Conservation (phyloP, 2,888 invertebrate genomes). For the Lypha dubia region DNA sequence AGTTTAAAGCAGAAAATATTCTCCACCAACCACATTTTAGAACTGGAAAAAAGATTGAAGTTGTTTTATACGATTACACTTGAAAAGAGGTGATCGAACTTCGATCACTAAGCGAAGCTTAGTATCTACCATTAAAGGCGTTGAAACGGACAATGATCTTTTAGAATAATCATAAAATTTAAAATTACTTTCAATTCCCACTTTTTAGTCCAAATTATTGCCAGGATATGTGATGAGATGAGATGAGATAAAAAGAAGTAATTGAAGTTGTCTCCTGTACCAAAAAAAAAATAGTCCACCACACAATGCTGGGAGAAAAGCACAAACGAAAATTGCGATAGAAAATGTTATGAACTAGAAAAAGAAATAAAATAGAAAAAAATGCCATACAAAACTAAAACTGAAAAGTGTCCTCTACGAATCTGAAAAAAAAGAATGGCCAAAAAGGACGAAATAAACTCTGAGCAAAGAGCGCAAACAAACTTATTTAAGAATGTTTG, state of each 20-base stretch:
- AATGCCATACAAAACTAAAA: no score
- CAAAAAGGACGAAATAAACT: not conserved
- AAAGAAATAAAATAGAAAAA: constrained; percentile 34
- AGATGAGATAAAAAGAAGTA: constrained; percentile 43
- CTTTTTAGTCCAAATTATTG: constrained; percentile 25
- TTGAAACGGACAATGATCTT: no score
- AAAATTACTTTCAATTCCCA: no score
- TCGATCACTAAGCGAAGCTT: no score
- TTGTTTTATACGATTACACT: no score
- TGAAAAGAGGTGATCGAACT: no score
- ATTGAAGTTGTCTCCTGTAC: constrained; percentile 12
- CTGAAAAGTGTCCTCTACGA: constrained; percentile 37
- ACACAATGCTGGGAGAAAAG: constrained; percentile 15
- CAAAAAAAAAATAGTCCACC: not conserved
- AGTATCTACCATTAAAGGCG: no score
- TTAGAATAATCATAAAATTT: no score
- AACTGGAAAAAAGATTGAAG: no score
- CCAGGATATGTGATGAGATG: constrained; percentile 52
- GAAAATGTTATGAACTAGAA: constrained; percentile 28
- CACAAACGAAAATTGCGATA: constrained; percentile 8
- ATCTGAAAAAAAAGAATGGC: not conserved
- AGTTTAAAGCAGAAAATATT: no score
- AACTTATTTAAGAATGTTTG: not conserved
- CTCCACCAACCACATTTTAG: no score
- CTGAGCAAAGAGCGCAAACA: not conserved